Base-by-base conservation (phyloP, 2,113 vertebrate species). In the Miniopterus natalensis region DNA sequence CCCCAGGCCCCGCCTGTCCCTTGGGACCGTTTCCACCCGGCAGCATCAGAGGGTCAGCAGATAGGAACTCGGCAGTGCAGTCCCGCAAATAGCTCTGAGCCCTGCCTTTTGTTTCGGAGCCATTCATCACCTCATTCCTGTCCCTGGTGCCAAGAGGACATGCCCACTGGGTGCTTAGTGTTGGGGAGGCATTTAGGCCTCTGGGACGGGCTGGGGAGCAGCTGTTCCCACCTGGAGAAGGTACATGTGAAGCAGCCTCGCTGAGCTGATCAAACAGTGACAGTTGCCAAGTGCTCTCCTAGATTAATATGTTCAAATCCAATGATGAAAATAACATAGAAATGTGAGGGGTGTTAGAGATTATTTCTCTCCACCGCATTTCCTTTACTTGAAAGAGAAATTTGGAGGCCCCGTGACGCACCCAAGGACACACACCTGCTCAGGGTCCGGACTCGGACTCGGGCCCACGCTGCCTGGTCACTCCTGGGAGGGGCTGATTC, bases 401-500 rank as follows among this genome's bases (percentile, higher is more conserved):
- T 23, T 36, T 47, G 3, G 47, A 5, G 61, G 71, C 36, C 42
- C 45, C 14, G 0, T 15, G 47, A 6, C 55, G n/a, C 6, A 40
- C 61, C 59, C 13, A 4, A 6, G 31, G 13, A 21, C 3, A 31
- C n/a, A 1, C 63, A 3, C 18, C 0, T 2, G 3, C 20, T 0
- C 2, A 10, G 51, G 21, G 14, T n/a, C 8, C 0, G 40, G 79
- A 7, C 42, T 31, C 47, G 4, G 89, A 3, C 18, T 2, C 13
- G 31, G 17, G 2, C 17, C 68, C 2, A 0, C 0, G 1, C 1
- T 3, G 25, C 79, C 47, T 5, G 14, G 3, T 1, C 29, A 12
- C 31, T 15, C 10, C 36, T 36, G 1, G 5, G 27, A 25, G 20
- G 57, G 31, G 23, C 18, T 8, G 3, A 6, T 11, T 13, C 51